Evolutionary conservation across 2,888 invertebrate species (phyloP), one percentile per base, ranked within the genome.

Genomic region (Amphipyra tragopoginis): DNA sequence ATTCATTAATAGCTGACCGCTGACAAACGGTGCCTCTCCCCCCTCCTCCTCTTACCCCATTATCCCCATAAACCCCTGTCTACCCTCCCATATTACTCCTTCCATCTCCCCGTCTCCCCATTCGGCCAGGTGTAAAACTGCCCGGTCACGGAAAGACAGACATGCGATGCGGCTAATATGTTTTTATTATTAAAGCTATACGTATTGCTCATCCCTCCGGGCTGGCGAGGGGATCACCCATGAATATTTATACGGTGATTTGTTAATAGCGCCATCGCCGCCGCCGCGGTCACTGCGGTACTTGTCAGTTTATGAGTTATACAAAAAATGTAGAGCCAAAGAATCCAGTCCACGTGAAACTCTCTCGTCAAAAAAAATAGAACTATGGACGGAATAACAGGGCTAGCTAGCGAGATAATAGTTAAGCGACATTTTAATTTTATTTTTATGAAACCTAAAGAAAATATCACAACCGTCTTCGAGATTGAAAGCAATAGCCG

Each of bases 121-220:
- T 80, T 85, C 80, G 87, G 84, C 94, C 94, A 94, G 94, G 94
- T 94, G 94, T 93, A 93, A 94, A 94, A 93, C 92, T 93, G 93
- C 91, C 88, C 88, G 88, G 93, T 94, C 94, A 94, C 94, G 94
- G 89, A 93, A 93, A 90, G 86, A 89, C 89, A 89, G 92, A 92
- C 94, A 93, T 93, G 93, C 93, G 88, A 94, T 93, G 93, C 88
- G 89, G 90, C 93, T 93, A 93, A 94, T 94, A 94, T 91, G 92
- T 93, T 93, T 93, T 91, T 91, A 92, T 92, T 93, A 93, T 93
- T 91, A 93, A 92, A 91, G 86, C 84, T 86, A 86, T 87, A 89
- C 86, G 85, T 89, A 90, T 89, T 88, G 89, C 83, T 83, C 92
- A 90, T 91, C 90, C 88, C 87, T 85, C 71, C 75, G 79, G 77